Percentiles rank a stretch among this genome's conserved stretches.
phyloP scores from a whole-genome alignment of 30 jellyfish, hydroid and myxozoan genomes.

The Haliclystus octoradiatus region DNA sequence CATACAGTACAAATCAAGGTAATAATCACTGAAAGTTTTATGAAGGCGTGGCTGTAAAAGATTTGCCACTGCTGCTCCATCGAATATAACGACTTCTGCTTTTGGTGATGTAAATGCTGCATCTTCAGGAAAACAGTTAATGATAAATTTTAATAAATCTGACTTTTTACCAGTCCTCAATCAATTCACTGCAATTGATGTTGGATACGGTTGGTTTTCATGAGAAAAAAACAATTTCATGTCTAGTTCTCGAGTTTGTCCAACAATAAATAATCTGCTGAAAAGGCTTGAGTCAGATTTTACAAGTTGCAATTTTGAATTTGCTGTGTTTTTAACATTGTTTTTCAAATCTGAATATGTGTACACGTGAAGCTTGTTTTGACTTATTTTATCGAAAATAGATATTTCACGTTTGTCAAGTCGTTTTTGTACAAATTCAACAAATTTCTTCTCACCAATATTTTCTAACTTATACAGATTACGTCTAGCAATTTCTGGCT shows the following conservation, averaged over 20 bases:
- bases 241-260: conserved; percentile 46
- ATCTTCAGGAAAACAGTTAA: too few species aligned
- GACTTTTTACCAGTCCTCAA: conserved; percentile 16
- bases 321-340: conserved; percentile 10
- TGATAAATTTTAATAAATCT: background rate
- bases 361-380: conserved; percentile 30
- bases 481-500: background rate
- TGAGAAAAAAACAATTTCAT: conserved; percentile 24
- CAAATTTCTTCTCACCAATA: conserved; percentile 13
- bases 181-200: conserved; percentile 44
- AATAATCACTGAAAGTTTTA: conserved; percentile 23
- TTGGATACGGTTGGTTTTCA: conserved; percentile 33
- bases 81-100: conserved; percentile 19
- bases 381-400: conserved; percentile 12
- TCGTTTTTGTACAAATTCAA: conserved; percentile 7
- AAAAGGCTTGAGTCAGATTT: conserved; percentile 21
- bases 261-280: conserved; percentile 27
- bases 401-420: conserved; percentile 14
- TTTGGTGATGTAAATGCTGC: background rate
- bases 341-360: conserved; percentile 1
- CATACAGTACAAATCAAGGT: too few species aligned
- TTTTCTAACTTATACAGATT: conserved; percentile 5
- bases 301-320: conserved; percentile 10
- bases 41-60: conserved; percentile 9
- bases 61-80: conserved; percentile 61